phyloP scores from a whole-genome alignment of 2,888 invertebrate genomes.

The Drosophila koepferae region DNA sequence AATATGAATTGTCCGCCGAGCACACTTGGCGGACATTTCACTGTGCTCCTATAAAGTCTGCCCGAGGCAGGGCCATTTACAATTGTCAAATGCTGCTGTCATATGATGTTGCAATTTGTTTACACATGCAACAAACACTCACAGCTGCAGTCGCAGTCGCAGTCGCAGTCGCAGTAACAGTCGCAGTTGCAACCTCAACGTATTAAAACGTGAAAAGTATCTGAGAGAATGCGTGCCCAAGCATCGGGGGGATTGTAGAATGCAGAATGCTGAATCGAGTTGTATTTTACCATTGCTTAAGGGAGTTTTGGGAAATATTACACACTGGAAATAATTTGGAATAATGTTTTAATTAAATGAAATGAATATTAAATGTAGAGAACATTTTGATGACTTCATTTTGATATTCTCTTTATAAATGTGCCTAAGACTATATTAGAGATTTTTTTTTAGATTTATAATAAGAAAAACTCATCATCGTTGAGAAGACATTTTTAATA shows the following conservation, averaged over 20 bases:
- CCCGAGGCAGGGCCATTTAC: constrained; percentile 59
- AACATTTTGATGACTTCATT: background rate
- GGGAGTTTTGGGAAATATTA: constrained; percentile 27
- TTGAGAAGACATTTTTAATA: too few relatives aligned
- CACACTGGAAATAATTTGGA: constrained; percentile 12
- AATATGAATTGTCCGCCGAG: constrained; percentile 32
- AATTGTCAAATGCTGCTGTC: constrained; percentile 78
- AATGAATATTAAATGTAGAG: background rate
- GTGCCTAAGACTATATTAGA: too few relatives aligned
- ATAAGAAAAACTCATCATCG: too few relatives aligned
- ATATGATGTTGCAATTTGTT: constrained; percentile 79
- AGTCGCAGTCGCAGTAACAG: constrained; percentile 20
- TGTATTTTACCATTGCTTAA: constrained; percentile 15
- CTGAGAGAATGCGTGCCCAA: constrained; percentile 21
- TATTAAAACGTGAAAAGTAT: constrained; percentile 30
- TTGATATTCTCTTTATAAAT: too few relatives aligned
- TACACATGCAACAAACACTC: constrained; percentile 62
- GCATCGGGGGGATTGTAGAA: constrained; percentile 33
- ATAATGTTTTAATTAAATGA: background rate
- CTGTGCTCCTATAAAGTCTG: background rate
- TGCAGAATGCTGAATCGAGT: background rate
- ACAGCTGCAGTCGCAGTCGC: constrained; percentile 25
- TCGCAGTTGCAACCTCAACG: constrained; percentile 4
- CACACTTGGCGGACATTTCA: constrained; percentile 24
- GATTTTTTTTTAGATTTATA: too few relatives aligned